Evolutionary conservation across 1,140 invertebrate species (phyloP), one percentile per base, ranked within the genome.

Genomic region (Conus betulinus): DNA sequence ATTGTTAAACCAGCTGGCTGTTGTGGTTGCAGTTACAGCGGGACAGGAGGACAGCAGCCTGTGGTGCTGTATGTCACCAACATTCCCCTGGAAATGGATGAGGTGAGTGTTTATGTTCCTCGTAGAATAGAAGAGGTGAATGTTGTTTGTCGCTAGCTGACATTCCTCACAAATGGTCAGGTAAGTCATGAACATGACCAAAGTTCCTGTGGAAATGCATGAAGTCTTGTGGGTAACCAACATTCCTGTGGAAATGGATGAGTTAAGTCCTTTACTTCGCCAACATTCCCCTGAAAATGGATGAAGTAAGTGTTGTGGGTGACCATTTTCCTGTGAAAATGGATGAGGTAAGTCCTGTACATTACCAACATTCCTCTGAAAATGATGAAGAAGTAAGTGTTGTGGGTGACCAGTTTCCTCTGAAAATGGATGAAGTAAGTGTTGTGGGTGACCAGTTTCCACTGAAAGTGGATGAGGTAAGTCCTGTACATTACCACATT

Each of bases 51-150:
- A 23, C 15, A n/a, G 11, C 11, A 71, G 67, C 51, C 79, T 20
- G 79, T 81, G 27, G 51, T 23, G 27, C 25, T 81, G 79, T 81
- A 81, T 23, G 51, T 81, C 79, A 81, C 39, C 20, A 81, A 81
- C 51, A 81, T 81, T 23, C 79, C 78, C 39, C 79, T 81, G 39
- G 39, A 81, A 7, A 53, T 81, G 39, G 79, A 81, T 81, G 79
- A 81, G 39, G 79, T 81, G 17, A 81, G 79, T 71, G 23, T 23
- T 1, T 23, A 7, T 4, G 15, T 71, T 71, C 67, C 15, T 23
- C 23, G 3, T 4, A 71, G 10, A 11, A 63, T 11, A 20, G 60
- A 63, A 2, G 60, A 20, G 60, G 17, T 63, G 17, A 11, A 63
- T 20, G 60, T 63, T 63, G 60, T 39, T 39, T 39, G 39, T 39